A percentile compares a stretch with the other conserved stretches of the same genome.
Conservation (phyloP, 2,888 invertebrate genomes). For the Carabus problematicus region DNA sequence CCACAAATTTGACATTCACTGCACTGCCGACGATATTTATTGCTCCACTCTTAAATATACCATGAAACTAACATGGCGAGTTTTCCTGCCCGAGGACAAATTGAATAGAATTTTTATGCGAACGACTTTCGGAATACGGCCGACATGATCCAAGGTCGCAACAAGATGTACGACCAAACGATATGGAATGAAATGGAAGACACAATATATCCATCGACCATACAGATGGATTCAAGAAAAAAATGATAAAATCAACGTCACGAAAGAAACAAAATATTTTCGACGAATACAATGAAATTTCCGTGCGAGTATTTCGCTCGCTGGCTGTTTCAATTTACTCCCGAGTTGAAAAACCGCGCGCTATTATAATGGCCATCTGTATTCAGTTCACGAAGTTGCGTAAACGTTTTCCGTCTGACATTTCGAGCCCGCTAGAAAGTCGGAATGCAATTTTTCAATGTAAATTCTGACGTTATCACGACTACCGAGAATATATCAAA, state of each 20-base stretch:
- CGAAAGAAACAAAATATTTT: no score
- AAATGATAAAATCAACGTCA: no score
- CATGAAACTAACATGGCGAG: constrained; percentile 42
- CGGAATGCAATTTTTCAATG: constrained; percentile 47
- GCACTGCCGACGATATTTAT: constrained; percentile 44
- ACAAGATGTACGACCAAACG: no score
- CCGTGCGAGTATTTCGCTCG: no score
- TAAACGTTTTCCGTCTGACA: constrained; percentile 29
- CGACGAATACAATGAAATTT: no score
- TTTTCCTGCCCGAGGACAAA: constrained; percentile 26
- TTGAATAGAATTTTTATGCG: constrained; percentile 40
- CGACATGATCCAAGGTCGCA: no score
- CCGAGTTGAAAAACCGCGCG: constrained; percentile 8
- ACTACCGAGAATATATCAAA: constrained; percentile 43
- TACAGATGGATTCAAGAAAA: no score
- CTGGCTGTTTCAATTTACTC: constrained; percentile 14
- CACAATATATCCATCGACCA: no score
- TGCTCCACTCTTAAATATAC: constrained; percentile 44
- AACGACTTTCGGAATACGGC: not conserved
- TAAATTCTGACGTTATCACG: constrained; percentile 45
- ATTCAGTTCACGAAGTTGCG: constrained; percentile 21
- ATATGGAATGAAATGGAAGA: no score
- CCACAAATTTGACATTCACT: constrained; percentile 48
- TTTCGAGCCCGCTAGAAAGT: constrained; percentile 44
- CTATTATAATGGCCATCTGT: constrained; percentile 22